Evolutionary conservation across 2,888 invertebrate genomes (phyloP).

Genomic region (Parnassius smintheus): DNA sequence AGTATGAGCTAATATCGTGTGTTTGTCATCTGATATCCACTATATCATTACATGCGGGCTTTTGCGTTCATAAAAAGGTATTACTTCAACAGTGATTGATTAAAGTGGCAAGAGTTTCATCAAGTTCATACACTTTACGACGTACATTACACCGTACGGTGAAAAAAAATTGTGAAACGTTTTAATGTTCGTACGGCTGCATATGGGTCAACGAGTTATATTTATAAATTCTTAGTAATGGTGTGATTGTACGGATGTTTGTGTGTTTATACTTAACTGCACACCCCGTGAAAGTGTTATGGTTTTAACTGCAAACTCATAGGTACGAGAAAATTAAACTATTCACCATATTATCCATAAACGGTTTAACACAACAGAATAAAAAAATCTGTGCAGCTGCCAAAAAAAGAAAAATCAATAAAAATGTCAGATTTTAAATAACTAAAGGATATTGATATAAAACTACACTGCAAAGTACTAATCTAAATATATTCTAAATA

Average conservation of each 20-base stretch:
- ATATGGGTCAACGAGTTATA: slow-evolving; percentile 64
- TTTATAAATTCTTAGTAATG: slow-evolving; percentile 71
- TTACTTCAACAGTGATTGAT: slow-evolving; percentile 41
- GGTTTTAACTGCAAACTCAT: slow-evolving; percentile 51
- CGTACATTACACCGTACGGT: slow-evolving; percentile 49
- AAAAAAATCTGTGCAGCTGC: too few species aligned
- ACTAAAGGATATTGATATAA: too few species aligned
- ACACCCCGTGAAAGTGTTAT: slow-evolving; percentile 42
- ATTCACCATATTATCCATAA: neutral
- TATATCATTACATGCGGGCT: slow-evolving; percentile 34
- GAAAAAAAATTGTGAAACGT: slow-evolving; percentile 64
- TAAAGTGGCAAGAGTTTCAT: slow-evolving; percentile 43
- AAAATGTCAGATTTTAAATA: too few species aligned
- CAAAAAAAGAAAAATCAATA: too few species aligned
- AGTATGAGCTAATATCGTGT: slow-evolving; percentile 23
- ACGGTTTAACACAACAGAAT: too few species aligned
- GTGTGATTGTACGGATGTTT: slow-evolving; percentile 70
- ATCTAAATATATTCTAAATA: too few species aligned
- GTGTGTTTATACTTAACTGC: slow-evolving; percentile 51
- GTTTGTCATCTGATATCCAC: slow-evolving; percentile 21
- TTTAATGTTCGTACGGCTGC: slow-evolving; percentile 62
- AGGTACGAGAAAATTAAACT: slow-evolving; percentile 29
- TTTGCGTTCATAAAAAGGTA: slow-evolving; percentile 18
- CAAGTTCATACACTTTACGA: slow-evolving; percentile 44
- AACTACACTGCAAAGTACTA: too few species aligned